Conservation (phyloP, 92 coral and sea anemone genomes). For the Epizoanthus rinbou region DNA sequence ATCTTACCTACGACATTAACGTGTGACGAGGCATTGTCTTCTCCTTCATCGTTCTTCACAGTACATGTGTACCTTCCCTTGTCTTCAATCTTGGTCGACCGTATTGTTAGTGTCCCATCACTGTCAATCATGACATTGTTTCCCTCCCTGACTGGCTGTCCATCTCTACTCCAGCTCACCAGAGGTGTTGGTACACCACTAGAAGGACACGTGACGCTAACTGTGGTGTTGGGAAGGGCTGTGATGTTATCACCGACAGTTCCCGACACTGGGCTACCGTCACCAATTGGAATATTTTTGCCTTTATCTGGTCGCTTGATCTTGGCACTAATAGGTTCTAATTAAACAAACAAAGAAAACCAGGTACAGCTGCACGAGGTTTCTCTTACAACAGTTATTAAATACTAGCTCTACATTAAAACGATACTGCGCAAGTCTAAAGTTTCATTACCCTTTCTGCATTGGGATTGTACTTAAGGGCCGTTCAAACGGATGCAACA, state of each 20-base stretch:
- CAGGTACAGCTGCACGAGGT: no score
- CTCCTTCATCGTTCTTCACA: conserved; percentile 10
- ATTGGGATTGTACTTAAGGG: no score
- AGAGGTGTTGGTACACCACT: conserved; percentile 20
- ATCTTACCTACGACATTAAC: conserved; percentile 36
- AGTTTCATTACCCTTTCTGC: no score
- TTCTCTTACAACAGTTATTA: no score
- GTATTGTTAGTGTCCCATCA: conserved; percentile 25
- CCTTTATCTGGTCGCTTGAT: conserved; percentile 29
- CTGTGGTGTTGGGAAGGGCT: conserved; percentile 26
- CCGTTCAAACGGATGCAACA: no score
- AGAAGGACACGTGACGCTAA: conserved; percentile 26
- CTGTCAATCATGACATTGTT: neutral
- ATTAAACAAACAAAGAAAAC: no score
- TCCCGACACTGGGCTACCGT: conserved; percentile 29
- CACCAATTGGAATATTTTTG: conserved; percentile 21
- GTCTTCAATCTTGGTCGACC: conserved; percentile 16
- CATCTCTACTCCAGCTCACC: conserved; percentile 19
- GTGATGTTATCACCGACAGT: conserved; percentile 35
- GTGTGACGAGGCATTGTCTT: conserved; percentile 26
- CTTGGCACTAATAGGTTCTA: neutral
- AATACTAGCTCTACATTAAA: no score
- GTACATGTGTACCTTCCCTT: conserved; percentile 31
- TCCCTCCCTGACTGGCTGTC: conserved; percentile 10
- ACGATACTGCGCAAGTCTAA: no score